Base-by-base conservation (phyloP, 2,113 vertebrate species). In the Spermophilus dauricus region DNA sequence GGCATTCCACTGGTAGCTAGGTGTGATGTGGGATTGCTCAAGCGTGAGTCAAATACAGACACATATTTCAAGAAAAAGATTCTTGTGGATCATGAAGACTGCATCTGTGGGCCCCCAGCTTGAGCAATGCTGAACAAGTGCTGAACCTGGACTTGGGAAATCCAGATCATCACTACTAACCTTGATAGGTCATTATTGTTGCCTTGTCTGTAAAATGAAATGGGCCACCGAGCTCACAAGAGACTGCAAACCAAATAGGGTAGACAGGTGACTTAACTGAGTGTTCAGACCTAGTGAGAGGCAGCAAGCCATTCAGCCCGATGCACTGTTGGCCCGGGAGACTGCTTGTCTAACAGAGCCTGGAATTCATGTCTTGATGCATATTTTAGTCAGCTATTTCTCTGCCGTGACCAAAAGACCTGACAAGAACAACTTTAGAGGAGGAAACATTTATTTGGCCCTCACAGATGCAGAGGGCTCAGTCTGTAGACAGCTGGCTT, bases 351-450 rank as follows among this genome's bases (percentile, higher is more conserved):
- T 56, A 82, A 80, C 30, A 76, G 13, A 81, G 14, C 10, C 28
- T 65, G 88, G 61, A 10, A 18, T 78, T 78, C 81, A 34, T 53
- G 22, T 78, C n/a, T 90, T 94, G 30, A 56, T 87, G 14, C 42
- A 90, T 20, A 20, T 56, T 56, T 56, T 56, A 20, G 56, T 56
- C 56, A 56, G 56, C 56, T 56, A 6, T 56, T 56, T 56, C 56
- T 56, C 17, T 56, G 56, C 18, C 3, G 18, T 56, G 56, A 56
- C 56, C 56, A 20, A 56, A 20, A 56, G 56, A 56, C 56, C 17
- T 56, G 56, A 56, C 56, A 20, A 20, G 56, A 17, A 20, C 56
- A 56, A 20, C 16, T 20, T 56, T 56, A 7, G 56, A 56, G 56
- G 18, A 56, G 56, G 56, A 18, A 56, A 17, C 17, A 6, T 56